Evolutionary conservation across 37 sponge, comb jelly and placozoan species (phyloP), one percentile per base, ranked within the genome.

Genomic region (Hexactinellida sp.): DNA sequence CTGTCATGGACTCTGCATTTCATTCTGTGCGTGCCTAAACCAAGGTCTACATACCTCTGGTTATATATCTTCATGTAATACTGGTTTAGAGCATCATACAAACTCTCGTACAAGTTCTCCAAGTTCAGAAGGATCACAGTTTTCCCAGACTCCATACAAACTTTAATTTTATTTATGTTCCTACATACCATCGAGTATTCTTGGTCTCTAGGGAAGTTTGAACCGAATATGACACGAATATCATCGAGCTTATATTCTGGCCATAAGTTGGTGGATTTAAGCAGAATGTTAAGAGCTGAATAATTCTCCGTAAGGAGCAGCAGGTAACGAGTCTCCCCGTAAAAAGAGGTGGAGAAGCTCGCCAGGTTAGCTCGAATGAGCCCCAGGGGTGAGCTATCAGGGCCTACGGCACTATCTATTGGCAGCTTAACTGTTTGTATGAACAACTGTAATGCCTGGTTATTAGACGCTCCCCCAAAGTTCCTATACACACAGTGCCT

Each of bases 81-180:
- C 90, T 96, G 97, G 51, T 96, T 96, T n/a, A 96, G 89, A 23
- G 91, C 92, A 84, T 96, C 97, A 87, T 96, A 96, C 38, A 96
- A 86, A 85, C 97, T 96, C 87, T 96, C 97, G 85, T 96, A 96
- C 19, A 96, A 84, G 76, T 92, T 96, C 54, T 96, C 94, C 84
- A 96, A 52, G 87, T 96, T 94, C 24, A 96, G 88, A n/a, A 96
- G 91, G 37, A 96, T 89, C 36, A 96, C 91, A 21, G 88, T 92
- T 37, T 91, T 84, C 0, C 97, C 97, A n/a, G 91, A 91, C 83
- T 92, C 97, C 93, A 96, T 96, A 51, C 94, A 96, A 37, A 94
- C 91, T 85, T 96, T 96, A 37, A 96, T 92, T 55, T 93, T 93
- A 41, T 96, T 96, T 38, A 96, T 96, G 76, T 92, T 92, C 0